Evolutionary conservation across 2,113 vertebrate species (phyloP).

Genomic region (Anolis carolinensis): DNA sequence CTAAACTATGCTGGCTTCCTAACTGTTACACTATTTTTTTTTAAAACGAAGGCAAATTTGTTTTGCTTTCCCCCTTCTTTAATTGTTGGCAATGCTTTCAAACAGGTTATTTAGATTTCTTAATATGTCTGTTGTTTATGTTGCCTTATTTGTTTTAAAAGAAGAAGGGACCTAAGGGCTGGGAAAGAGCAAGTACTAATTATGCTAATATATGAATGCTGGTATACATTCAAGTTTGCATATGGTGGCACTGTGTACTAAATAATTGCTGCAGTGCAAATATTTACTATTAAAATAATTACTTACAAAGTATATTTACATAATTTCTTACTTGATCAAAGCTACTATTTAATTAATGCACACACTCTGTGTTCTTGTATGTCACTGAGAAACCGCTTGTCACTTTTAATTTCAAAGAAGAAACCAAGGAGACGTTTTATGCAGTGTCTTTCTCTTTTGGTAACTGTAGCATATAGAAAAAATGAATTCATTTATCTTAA

Average conservation of each 20-base stretch:
- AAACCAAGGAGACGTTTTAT: background rate
- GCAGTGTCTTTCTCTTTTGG: background rate
- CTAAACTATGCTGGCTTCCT: too few species aligned
- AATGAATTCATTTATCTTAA: background rate
- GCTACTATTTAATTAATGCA: constrained; percentile 31
- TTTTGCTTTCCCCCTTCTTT: background rate
- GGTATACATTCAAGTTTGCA: constrained; percentile 53
- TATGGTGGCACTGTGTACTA: constrained; percentile 42
- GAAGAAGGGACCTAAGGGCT: background rate
- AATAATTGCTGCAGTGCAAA: constrained; percentile 37
- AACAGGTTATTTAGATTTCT: background rate
- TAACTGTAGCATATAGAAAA: constrained; percentile 19
- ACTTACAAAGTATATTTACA: constrained; percentile 51
- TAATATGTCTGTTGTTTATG: background rate
- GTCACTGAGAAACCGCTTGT: constrained; percentile 14
- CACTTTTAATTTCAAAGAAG: constrained; percentile 21
- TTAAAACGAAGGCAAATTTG: background rate
- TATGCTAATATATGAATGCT: constrained; percentile 57
- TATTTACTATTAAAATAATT: constrained; percentile 60
- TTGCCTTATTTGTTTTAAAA: background rate
- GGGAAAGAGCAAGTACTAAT: constrained; percentile 45
- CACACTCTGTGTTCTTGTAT: background rate
- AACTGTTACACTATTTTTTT: too few species aligned
- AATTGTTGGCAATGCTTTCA: constrained; percentile 1
- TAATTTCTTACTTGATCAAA: constrained; percentile 29